Base-by-base conservation (phyloP, 2,888 invertebrate species). In the Hyles lineata region DNA sequence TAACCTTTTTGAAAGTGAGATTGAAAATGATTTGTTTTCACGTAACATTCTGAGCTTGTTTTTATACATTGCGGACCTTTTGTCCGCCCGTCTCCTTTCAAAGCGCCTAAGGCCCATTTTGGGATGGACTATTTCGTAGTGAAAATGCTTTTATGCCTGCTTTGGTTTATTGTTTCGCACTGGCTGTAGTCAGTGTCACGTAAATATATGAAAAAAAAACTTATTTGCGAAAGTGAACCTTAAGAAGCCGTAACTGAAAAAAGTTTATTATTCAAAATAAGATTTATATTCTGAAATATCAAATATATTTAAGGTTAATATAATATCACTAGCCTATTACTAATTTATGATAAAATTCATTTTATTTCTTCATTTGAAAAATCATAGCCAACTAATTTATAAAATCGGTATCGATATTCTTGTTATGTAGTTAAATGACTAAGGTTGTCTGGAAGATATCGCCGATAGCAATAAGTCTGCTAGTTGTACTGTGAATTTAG, bases 1-100 rank as follows among this genome's bases (percentile, higher is more conserved):
- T 70, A 70, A 70, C 58, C 70, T 55, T 70, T 62, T 59, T 29
- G 32, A 55, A 59, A 58, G 23, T 35, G 50, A 25, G 50, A 23
- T 50, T 67, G 21, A 50, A 63, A 67, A 67, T 67, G 67, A 67
- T 67, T 23, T 63, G 63, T 63, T 67, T 67, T 25, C 50, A 67
- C 21, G 67, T 67, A 67, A 50, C 67, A 15, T 50, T 50, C 23
- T 23, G 17, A 23, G 67, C 43, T 67, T 43, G 63, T 67, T 67
- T 67, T 67, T 67, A 50, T 67, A 67, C 50, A 25, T 50, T 50
- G 11, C 21, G 21, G 35, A 63, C 67, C 67, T 23, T 67, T 67
- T 67, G 67, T 67, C 23, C 67, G 67, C 6, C 50, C 43, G 67
- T 21, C 23, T 21, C 21, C 67, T 23, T 50, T 50, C 50, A 50